These are phyloP conservation scores for Anisognathus igniventris DNA, from an alignment of 2,797 vertebrate species.

Conservation along the genomic window DNA sequence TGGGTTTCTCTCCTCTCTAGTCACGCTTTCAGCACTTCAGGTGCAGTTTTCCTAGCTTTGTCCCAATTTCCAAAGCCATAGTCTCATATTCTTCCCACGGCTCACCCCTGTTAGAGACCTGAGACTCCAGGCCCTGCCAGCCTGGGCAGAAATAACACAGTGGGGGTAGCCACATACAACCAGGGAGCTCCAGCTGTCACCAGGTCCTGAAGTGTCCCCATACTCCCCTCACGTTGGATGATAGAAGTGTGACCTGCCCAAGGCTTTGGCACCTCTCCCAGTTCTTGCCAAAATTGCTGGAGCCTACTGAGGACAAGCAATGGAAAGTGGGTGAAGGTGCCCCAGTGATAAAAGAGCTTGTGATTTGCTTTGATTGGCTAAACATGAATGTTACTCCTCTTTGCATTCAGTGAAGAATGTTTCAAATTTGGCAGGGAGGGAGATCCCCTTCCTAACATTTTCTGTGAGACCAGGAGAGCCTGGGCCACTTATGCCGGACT, in stretches of 20 bases:
- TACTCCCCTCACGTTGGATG: fast-evolving
- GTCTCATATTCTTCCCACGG: not conserved
- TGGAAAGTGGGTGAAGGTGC: not conserved
- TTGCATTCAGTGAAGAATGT: not conserved
- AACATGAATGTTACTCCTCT: not conserved
- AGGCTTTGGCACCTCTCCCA: not conserved
- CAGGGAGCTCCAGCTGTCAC: fast-evolving
- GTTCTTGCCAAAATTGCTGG: not conserved
- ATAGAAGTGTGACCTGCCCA: not conserved
- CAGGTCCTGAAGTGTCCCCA: fast-evolving
- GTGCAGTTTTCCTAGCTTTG: not conserved
- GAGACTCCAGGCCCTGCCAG: not conserved
- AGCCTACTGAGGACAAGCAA: not conserved
- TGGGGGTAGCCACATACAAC: fast-evolving
- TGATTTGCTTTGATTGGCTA: fast-evolving
- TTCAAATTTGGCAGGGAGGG: not conserved
- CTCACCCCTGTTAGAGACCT: not conserved
- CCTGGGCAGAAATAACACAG: fast-evolving
- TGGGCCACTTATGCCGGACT: not conserved
- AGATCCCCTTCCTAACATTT: not conserved
- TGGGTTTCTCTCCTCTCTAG: not conserved
- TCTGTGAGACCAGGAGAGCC: not conserved
- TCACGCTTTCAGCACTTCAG: not conserved
- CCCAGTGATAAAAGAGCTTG: not conserved
- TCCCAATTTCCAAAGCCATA: not conserved